Base-by-base conservation (phyloP, 2,888 invertebrate species). In the Pammene aurita region DNA sequence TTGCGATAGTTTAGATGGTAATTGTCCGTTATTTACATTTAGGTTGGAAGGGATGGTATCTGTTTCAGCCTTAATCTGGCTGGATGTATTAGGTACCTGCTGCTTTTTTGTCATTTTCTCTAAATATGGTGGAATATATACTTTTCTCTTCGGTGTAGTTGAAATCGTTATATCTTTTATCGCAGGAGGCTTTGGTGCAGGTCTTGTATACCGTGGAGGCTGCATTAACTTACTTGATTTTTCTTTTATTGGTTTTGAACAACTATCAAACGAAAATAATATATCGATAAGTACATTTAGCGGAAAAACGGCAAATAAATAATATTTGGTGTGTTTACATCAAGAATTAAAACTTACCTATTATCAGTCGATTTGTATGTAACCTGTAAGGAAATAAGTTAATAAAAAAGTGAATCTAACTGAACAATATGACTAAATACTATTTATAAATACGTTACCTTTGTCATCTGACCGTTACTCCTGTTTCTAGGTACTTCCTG, bases 331-430 rank as follows among this genome's bases (percentile, higher is more conserved):
- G 11, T 50, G 11, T 18, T 50, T 18, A 18, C 5, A 50, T 9
- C 48, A 48, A 48, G 11, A 11, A 55, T 10, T 41, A 55, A 7
- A 42, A 69, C 78, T 73, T 80, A 86, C 89, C 84, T 83, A 56
- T 26, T 26, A 26, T 78, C 67, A 18, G 72, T 67, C 56, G 80
- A 73, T 73, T 85, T 88, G 1, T 84, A 80, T 14, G 80, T 70
- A 48, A 80, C 82, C 89, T 89, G 78, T 41, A 86, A 87, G 57
- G 61, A 67, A 65, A 35, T 58, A 48, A 67, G 50, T 10, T 44
- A 14, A 18, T 55, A 44, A 58, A 34, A n/a, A 55, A 38, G 26
- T 2, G 7, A 38, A 38, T 38, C 38, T 38, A 38, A 38, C 7
- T 9, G 7, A 38, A 5, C 26, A 38, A 38, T 42, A 11, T 52